Base-by-base conservation (phyloP, 2,113 vertebrate genomes). In the Plestiodon gilberti region DNA sequence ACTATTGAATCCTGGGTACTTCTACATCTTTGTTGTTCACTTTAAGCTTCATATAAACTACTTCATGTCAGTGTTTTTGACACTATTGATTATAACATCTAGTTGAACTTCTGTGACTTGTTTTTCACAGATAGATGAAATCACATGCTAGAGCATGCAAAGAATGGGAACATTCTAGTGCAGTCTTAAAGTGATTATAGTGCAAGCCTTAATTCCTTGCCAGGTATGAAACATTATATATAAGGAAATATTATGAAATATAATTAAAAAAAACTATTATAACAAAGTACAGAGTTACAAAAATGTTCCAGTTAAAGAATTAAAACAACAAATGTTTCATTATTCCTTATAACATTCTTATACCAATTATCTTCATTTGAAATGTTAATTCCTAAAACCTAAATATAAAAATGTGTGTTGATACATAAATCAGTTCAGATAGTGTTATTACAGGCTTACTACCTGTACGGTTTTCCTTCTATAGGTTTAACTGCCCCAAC, bases 71-170 rank as follows among this genome's bases (percentile, higher is more conserved):
- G 17, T 64, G 62, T 70, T 23, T 87, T 84, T 61, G 38, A 62
- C 84, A 73, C 22, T 43, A 73, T 80, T 73, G 77, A 80, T 86
- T 86, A 71, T 62, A 86, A 52, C 25, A 62, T 71, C 22, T 2
- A 62, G 10, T 7, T 88, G 10, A 81, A 8, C 87, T 55, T 84
- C 77, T 77, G 43, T 83, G n/a, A 76, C 61, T 1, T 0, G 75
- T 83, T 88, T 92, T 59, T 82, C 13, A 7, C 0, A 82, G 25
- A 81, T 3, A 79, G 84, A 43, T n/a, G n/a, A n/a, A n/a, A n/a
- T 28, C 0, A 10, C 0, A 77, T 71, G 22, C 11, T 82, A 33
- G 20, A 17, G 22, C 22, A 71, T 20, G 22, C 17, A 30, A n/a
- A n/a, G n/a, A n/a, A n/a, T n/a, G 33, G 11, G 76, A 78, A 78